Evolutionary conservation across 2,888 invertebrate species (phyloP).

Genomic region (Hyles lineata): DNA sequence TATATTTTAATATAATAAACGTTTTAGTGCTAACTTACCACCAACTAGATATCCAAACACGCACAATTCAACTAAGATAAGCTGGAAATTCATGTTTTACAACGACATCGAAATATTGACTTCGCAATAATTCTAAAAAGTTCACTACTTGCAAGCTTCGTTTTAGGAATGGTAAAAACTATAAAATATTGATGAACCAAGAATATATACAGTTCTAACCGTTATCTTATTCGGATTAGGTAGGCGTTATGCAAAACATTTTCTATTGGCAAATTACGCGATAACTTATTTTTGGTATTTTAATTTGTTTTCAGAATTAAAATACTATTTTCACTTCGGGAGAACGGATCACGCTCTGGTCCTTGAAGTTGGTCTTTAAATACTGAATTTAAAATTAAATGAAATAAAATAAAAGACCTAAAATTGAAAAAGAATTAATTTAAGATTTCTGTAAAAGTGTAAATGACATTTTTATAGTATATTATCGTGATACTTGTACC

Average conservation of each 20-base stretch:
- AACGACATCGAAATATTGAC: too few species aligned
- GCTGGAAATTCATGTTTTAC: not conserved
- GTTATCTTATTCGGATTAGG: not conserved
- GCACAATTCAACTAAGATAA: not conserved
- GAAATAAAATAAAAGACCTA: too few species aligned
- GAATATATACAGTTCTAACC: conserved; percentile 6
- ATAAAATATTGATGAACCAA: not conserved
- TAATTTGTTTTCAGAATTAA: not conserved
- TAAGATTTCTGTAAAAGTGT: too few species aligned
- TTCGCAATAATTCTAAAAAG: not conserved
- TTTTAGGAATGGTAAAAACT: not conserved
- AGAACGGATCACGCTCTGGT: too few species aligned
- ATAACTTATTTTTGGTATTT: not conserved
- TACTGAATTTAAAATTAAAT: too few species aligned
- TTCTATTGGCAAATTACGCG: not conserved
- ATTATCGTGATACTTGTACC: too few species aligned
- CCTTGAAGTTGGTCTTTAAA: too few species aligned
- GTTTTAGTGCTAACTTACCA: not conserved
- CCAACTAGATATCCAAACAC: not conserved
- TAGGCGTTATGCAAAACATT: conserved; percentile 8
- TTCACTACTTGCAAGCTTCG: not conserved
- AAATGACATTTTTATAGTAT: too few species aligned
- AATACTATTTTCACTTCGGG: too few species aligned
- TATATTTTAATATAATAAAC: too few species aligned
- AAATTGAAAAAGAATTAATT: too few species aligned